phyloP scores from a whole-genome alignment of 2,113 vertebrate genomes.

The Corythaixoides concolor region DNA sequence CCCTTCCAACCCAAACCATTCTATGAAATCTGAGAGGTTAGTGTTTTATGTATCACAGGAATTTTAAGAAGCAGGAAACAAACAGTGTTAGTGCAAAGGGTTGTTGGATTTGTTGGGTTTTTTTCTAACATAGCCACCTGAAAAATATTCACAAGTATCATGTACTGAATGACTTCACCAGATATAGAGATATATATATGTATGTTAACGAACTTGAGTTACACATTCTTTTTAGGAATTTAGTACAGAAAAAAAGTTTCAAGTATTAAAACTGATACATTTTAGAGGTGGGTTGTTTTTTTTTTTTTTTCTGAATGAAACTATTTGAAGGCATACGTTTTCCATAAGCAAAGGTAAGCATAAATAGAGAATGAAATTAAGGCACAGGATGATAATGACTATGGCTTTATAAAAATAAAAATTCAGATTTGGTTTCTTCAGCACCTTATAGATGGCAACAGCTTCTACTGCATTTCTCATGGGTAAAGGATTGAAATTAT shows the following conservation, averaged over 20 bases:
- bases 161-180: slow-evolving; percentile 58
- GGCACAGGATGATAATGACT: slow-evolving; percentile 62
- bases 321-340: slow-evolving; percentile 70
- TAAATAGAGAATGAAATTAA: slow-evolving; percentile 60
- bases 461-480: slow-evolving; percentile 74
- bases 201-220: slow-evolving; percentile 56
- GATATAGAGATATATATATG: slow-evolving; percentile 20
- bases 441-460: slow-evolving; percentile 85
- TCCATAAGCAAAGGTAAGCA: slow-evolving; percentile 63
- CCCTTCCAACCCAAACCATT: too few species aligned
- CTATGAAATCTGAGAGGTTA: slow-evolving; percentile 52
- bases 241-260: slow-evolving; percentile 58
- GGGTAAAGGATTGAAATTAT: slow-evolving; percentile 67
- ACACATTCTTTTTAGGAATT: slow-evolving; percentile 69
- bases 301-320: slow-evolving; percentile 41
- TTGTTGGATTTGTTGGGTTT: not conserved
- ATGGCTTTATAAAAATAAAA: slow-evolving; percentile 66
- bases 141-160: slow-evolving; percentile 62
- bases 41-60: slow-evolving; percentile 64
- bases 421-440: slow-evolving; percentile 67
- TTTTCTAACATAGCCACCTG: slow-evolving; percentile 67
- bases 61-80: slow-evolving; percentile 45
- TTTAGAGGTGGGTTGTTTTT: not conserved
- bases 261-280: slow-evolving; percentile 54
- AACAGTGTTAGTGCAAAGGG: slow-evolving; percentile 71